These are phyloP conservation scores for Oncorhynchus keta DNA, from an alignment of 2,113 vertebrate genomes.

Conservation along the genomic window DNA sequence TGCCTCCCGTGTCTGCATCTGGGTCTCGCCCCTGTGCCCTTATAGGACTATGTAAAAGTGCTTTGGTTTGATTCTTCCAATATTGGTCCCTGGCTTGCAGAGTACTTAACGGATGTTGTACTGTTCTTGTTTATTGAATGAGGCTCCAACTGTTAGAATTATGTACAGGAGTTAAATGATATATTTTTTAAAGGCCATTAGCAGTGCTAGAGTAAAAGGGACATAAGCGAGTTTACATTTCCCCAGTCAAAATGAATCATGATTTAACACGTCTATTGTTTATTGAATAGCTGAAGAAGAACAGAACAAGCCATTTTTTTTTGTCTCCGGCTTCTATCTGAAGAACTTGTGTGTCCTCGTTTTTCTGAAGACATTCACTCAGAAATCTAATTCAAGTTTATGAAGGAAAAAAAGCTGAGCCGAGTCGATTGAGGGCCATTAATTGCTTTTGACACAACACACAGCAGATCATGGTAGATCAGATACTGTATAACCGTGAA, in stretches of 20 bases:
- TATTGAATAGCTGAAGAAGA: neutral
- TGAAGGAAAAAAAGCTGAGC: conserved; percentile 58
- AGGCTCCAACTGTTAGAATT: neutral
- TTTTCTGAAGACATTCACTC: conserved; percentile 49
- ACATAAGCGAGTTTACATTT: neutral
- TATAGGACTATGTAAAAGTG: no score
- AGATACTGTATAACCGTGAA: conserved; percentile 42
- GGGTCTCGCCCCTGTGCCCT: no score
- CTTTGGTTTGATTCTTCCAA: no score
- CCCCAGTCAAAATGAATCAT: neutral
- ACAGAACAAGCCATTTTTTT: neutral
- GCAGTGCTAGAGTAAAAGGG: neutral
- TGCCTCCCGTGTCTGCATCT: no score
- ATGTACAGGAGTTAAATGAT: neutral
- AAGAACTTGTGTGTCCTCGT: neutral
- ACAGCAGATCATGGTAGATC: conserved; percentile 56
- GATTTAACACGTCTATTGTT: neutral
- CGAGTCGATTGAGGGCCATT: conserved; percentile 51
- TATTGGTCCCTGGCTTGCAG: neutral
- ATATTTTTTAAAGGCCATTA: neutral
- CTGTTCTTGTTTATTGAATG: neutral
- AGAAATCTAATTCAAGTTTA: conserved; percentile 56
- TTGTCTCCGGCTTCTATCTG: neutral
- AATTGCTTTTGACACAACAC: conserved; percentile 64
- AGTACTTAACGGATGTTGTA: neutral